These are phyloP conservation scores for Vespertilio murinus DNA, from an alignment of 2,797 vertebrate species.

Conservation along the genomic window DNA sequence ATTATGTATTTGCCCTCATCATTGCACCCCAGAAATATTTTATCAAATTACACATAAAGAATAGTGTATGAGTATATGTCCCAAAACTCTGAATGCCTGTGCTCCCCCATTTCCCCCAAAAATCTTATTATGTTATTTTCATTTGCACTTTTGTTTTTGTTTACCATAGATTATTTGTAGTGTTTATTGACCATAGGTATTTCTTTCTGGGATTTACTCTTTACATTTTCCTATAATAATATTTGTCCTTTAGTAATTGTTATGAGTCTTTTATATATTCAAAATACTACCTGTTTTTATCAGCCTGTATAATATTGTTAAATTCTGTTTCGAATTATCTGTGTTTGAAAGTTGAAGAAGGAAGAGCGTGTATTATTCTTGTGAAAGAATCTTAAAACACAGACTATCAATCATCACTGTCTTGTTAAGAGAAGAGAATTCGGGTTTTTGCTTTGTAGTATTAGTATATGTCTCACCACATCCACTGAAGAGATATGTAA, in stretches of 20 bases:
- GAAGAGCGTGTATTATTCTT: background rate
- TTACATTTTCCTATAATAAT: background rate
- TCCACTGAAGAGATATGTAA: background rate
- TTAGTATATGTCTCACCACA: background rate
- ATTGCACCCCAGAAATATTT: background rate
- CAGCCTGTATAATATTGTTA: background rate
- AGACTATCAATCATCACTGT: background rate
- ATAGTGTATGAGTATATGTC: background rate
- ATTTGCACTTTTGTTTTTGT: background rate
- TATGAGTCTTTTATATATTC: background rate
- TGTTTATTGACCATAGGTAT: background rate
- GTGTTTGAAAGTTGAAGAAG: background rate
- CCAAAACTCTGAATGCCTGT: background rate
- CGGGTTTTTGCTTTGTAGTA: background rate
- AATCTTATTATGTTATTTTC: background rate
- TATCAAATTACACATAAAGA: background rate
- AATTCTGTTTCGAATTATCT: background rate
- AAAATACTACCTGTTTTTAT: background rate
- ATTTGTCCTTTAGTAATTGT: background rate
- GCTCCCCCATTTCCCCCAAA: background rate
- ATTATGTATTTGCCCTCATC: background rate
- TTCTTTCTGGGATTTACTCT: background rate
- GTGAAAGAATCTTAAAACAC: background rate
- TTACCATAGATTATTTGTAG: background rate
- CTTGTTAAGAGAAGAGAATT: background rate